Conservation (phyloP, 2,888 invertebrate species). For the Sinotaia quadrata region DNA sequence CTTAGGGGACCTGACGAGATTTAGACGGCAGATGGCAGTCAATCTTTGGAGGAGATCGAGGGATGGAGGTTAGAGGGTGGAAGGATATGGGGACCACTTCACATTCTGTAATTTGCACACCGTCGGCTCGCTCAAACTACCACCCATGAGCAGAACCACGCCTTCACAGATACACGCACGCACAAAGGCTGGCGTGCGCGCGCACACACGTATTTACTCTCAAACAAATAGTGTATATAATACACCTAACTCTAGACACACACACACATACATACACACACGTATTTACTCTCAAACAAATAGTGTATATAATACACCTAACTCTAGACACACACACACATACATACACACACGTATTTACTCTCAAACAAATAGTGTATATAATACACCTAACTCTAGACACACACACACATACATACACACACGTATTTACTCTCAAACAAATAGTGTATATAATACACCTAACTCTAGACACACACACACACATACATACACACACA, state of each 20-base stretch:
- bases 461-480: background rate
- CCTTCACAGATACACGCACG: background rate
- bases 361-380: too few relatives aligned
- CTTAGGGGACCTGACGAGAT: too few relatives aligned
- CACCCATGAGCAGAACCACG: background rate
- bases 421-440: background rate
- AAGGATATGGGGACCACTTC: too few relatives aligned
- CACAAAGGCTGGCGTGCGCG: background rate
- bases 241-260: too few relatives aligned
- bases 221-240: background rate
- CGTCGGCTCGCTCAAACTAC: background rate
- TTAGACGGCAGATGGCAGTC: too few relatives aligned
- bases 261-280: background rate
- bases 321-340: background rate
- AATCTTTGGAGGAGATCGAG: too few relatives aligned
- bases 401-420: background rate
- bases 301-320: background rate
- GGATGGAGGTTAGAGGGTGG: too few relatives aligned
- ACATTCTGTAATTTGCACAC: background rate
- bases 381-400: too few relatives aligned
- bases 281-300: background rate
- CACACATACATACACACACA: background rate
- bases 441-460: too few relatives aligned
- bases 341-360: background rate
- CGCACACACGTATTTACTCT: background rate